These are phyloP conservation scores for Gryon sp. DNA, from an alignment of 1,140 invertebrate genomes.

Conservation along the genomic window DNA sequence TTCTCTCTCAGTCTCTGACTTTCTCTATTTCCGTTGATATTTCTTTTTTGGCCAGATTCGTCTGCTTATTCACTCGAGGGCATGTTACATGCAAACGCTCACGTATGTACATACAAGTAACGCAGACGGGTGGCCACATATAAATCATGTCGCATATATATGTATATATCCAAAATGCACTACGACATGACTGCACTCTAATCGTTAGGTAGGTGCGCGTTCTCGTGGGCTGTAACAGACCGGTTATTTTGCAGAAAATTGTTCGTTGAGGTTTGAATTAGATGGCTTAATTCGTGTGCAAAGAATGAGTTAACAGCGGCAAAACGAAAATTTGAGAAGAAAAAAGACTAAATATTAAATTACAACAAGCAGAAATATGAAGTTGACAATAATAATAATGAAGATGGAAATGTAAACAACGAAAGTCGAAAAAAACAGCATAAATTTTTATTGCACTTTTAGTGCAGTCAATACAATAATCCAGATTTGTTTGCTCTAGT, in stretches of 20 bases:
- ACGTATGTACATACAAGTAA: constrained; percentile 17
- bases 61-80: constrained; percentile 39
- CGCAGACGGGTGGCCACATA: constrained; percentile 7
- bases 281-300: constrained; percentile 17
- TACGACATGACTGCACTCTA: constrained; percentile 32
- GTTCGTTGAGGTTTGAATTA: constrained; percentile 30
- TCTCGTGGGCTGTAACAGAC: constrained; percentile 27
- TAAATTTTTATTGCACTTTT: background rate
- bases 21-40: constrained; percentile 26
- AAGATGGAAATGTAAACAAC: constrained; percentile 10
- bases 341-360: too few relatives aligned
- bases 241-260: constrained; percentile 55
- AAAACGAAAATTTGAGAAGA: background rate
- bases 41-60: constrained; percentile 29
- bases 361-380: background rate
- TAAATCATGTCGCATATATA: constrained; percentile 40
- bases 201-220: constrained; percentile 25
- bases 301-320: constrained; percentile 3
- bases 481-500: constrained; percentile 11
- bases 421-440: too few relatives aligned
- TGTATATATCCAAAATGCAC: constrained; percentile 36
- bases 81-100: constrained; percentile 35
- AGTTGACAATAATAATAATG: background rate
- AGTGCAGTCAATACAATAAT: constrained; percentile 4
- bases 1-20: constrained; percentile 20